Evolutionary conservation across 2,888 invertebrate genomes (phyloP).

Genomic region (Acrobasis suavella): DNA sequence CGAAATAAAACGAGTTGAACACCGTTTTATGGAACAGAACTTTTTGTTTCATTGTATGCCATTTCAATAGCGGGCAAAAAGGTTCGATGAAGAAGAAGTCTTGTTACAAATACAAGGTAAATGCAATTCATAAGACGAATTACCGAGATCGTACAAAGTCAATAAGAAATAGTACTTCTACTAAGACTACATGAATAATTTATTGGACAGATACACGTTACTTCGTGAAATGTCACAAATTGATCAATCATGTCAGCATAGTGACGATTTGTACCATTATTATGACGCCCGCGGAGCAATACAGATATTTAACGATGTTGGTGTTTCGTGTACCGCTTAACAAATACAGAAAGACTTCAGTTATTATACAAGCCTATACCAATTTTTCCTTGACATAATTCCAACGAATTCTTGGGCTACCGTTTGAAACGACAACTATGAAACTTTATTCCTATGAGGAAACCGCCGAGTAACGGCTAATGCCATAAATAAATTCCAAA

Average conservation of each 20-base stretch:
- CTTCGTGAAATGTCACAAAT: too few species aligned
- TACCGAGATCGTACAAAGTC: not conserved
- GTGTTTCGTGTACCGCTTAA: too few species aligned
- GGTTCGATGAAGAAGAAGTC: not conserved
- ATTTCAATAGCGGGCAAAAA: constrained; percentile 9
- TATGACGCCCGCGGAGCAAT: too few species aligned
- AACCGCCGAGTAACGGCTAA: not conserved
- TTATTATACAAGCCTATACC: not conserved
- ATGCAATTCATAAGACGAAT: not conserved
- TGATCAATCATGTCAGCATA: too few species aligned
- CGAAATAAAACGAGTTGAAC: constrained; percentile 8
- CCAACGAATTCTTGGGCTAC: not conserved
- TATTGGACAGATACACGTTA: too few species aligned
- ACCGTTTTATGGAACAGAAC: constrained; percentile 9
- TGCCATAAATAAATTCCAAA: not conserved
- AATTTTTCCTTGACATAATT: constrained; percentile 1
- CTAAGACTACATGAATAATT: too few species aligned
- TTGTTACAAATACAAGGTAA: not conserved
- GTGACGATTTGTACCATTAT: too few species aligned
- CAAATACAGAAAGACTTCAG: not conserved
- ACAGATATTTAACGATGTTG: too few species aligned
- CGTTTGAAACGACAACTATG: not conserved
- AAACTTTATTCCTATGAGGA: constrained; percentile 1
- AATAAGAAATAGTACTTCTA: too few species aligned
- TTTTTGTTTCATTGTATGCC: constrained; percentile 12